A percentile compares a stretch with the other conserved stretches of the same genome.
Evolutionary conservation across 2,888 invertebrate genomes (phyloP).

Genomic region (Isoperla grammatica): DNA sequence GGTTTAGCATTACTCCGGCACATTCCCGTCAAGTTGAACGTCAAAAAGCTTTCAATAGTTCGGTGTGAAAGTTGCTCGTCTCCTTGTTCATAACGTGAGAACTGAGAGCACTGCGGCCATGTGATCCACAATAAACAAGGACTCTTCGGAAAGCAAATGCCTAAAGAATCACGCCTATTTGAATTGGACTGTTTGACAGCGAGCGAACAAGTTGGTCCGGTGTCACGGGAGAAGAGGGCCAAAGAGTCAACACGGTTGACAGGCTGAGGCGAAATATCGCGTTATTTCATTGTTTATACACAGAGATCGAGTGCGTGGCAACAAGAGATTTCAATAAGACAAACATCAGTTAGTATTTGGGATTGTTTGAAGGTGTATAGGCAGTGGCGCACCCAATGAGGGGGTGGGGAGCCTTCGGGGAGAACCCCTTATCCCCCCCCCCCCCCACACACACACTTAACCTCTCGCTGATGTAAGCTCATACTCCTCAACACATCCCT

Average conservation of each 20-base stretch:
- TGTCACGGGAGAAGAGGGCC: neutral
- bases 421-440: no score
- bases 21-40: slow-evolving; percentile 5
- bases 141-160: neutral
- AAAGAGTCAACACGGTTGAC: no score
- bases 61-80: neutral
- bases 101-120: neutral
- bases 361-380: neutral
- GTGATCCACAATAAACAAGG: slow-evolving; percentile 13
- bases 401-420: no score
- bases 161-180: slow-evolving; percentile 21
- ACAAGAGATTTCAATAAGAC: no score
- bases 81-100: neutral
- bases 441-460: no score
- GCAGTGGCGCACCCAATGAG: no score
- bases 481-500: no score
- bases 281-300: no score
- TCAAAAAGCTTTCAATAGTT: slow-evolving; percentile 24
- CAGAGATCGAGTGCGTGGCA: no score
- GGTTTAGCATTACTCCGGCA: slow-evolving; percentile 1
- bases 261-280: no score
- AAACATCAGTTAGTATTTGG: neutral
- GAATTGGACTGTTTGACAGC: slow-evolving; percentile 23
- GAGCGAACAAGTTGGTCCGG: neutral
- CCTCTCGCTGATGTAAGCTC: no score